These are phyloP conservation scores for Chalcosyrphus nemorum DNA, from an alignment of 2,888 invertebrate genomes.

Conservation along the genomic window DNA sequence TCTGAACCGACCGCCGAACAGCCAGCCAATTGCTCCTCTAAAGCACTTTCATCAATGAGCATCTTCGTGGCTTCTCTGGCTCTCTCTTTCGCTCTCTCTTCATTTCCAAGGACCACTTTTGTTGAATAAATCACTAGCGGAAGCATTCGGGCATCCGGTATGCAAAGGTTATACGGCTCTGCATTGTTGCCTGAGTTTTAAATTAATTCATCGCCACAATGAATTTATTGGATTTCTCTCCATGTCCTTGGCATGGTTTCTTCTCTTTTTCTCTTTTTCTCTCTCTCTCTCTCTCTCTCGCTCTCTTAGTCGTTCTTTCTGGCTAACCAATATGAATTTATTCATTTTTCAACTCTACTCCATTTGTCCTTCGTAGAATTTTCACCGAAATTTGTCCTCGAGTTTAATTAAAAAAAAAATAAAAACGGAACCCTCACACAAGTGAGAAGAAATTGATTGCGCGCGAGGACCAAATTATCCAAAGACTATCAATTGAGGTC, in stretches of 20 bases:
- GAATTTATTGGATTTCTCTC: constrained; percentile 46
- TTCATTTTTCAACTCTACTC: constrained; percentile 46
- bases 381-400: constrained; percentile 18
- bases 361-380: constrained; percentile 4
- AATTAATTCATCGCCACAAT: constrained; percentile 59
- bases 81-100: no score
- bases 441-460: constrained; percentile 8
- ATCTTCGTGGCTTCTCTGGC: constrained; percentile 27
- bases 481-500: constrained; percentile 25
- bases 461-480: constrained; percentile 7
- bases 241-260: constrained; percentile 36
- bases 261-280: background rate
- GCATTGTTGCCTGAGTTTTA: constrained; percentile 48
- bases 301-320: no score
- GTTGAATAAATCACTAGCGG: constrained; percentile 51
- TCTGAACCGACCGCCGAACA: background rate
- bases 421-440: background rate
- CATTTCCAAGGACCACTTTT: constrained; percentile 32
- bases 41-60: constrained; percentile 28
- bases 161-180: constrained; percentile 34
- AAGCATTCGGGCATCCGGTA: constrained; percentile 34
- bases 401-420: constrained; percentile 44
- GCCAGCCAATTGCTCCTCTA: background rate
- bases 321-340: constrained; percentile 30
- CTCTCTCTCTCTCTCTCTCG: no score